These are phyloP conservation scores for Alcedo quadribrachys DNA, from an alignment of 2,797 vertebrate species.

Conservation along the genomic window DNA sequence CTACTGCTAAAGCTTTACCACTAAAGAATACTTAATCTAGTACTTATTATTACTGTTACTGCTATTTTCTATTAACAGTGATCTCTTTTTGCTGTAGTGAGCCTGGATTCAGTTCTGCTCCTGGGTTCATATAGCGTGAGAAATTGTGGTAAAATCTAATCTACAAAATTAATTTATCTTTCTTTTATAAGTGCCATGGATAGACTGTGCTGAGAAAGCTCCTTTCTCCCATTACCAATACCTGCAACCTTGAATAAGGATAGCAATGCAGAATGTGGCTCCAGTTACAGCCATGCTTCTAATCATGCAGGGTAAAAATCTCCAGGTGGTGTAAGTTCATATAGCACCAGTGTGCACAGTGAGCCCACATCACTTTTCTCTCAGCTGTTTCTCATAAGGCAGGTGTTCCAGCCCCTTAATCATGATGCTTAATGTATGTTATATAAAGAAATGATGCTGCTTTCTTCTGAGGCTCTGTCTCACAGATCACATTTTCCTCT, in stretches of 20 bases:
- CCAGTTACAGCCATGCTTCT: neutral
- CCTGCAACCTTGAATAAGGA: neutral
- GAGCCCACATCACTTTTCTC: neutral
- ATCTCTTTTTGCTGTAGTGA: neutral
- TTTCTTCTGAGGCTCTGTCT: neutral
- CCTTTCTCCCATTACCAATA: neutral
- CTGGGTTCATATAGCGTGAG: neutral
- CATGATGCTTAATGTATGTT: constrained; percentile 5
- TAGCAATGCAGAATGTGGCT: neutral
- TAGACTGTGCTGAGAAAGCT: neutral
- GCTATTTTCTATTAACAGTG: neutral
- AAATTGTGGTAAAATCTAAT: neutral
- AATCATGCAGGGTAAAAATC: neutral
- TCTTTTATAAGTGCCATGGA: neutral
- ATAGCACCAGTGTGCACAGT: neutral
- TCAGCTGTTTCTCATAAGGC: too few species aligned
- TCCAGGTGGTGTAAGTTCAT: neutral
- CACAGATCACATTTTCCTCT: neutral
- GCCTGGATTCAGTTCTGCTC: neutral
- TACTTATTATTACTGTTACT: neutral
- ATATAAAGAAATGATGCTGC: neutral
- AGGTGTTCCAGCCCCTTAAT: too few species aligned
- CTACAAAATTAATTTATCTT: neutral
- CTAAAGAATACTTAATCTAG: neutral
- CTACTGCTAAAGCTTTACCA: neutral